Evolutionary conservation across 2,113 vertebrate genomes (phyloP).

Genomic region (Helogale parvula): DNA sequence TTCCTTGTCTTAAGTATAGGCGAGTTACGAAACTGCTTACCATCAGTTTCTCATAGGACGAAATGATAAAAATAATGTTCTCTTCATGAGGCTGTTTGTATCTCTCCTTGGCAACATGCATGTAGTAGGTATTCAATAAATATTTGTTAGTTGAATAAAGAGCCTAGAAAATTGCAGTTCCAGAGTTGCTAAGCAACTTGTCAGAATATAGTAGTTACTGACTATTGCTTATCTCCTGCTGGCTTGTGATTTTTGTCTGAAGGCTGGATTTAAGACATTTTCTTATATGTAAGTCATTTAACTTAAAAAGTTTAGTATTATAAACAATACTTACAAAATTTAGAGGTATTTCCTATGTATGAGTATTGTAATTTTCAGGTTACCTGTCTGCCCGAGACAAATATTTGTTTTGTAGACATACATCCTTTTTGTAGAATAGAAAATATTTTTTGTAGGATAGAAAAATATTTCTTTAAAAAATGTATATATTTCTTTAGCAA

Average conservation of each 20-base stretch:
- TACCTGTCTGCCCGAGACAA: neutral
- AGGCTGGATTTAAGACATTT: constrained; percentile 49
- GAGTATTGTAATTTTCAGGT: neutral
- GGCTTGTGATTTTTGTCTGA: constrained; percentile 48
- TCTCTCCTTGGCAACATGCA: constrained; percentile 32
- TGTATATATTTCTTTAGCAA: neutral
- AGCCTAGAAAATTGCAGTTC: neutral
- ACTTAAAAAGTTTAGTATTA: constrained; percentile 49
- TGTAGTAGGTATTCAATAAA: constrained; percentile 64
- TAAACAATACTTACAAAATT: constrained; percentile 23
- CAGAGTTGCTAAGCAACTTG: constrained; percentile 76
- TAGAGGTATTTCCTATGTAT: neutral
- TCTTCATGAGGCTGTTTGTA: constrained; percentile 32
- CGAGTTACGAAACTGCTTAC: constrained; percentile 22
- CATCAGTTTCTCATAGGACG: constrained; percentile 3
- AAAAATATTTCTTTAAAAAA: neutral
- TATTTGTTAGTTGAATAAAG: constrained; percentile 62
- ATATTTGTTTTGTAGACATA: constrained; percentile 2
- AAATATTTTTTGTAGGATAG: neutral
- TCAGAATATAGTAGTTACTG: constrained; percentile 46
- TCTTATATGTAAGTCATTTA: constrained; percentile 49
- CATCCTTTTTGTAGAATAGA: neutral
- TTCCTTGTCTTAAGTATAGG: neutral
- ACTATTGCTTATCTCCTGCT: constrained; percentile 46
- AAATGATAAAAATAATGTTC: constrained; percentile 59